Conservation (phyloP, 2,888 invertebrate genomes). For the Hypomecis atomaria region DNA sequence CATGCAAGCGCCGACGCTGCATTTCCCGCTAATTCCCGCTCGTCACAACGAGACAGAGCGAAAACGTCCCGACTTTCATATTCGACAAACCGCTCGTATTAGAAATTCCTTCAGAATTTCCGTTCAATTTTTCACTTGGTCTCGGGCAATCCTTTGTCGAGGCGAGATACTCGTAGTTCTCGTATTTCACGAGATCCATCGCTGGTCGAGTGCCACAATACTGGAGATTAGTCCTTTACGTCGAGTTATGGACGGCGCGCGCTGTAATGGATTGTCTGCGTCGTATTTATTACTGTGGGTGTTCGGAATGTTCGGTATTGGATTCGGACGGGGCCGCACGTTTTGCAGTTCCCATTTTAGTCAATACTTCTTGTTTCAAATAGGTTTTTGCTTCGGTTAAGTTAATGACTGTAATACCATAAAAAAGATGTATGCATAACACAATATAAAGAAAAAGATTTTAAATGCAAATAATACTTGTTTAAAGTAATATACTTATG, state of each 20-base stretch:
- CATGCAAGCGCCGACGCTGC: slow-evolving; percentile 21
- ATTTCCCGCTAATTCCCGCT: slow-evolving; percentile 22
- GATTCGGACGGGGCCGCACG: slow-evolving; percentile 26
- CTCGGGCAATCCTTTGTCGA: slow-evolving; percentile 41
- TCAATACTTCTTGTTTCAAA: slow-evolving; percentile 1
- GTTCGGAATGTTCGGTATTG: slow-evolving; percentile 26
- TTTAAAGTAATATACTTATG: too few species aligned
- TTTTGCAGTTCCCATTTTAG: slow-evolving; percentile 32
- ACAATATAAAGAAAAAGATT: too few species aligned
- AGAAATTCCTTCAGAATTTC: slow-evolving; percentile 41
- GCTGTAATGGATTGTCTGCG: slow-evolving; percentile 40
- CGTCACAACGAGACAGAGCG: slow-evolving; percentile 22
- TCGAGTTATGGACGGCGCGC: slow-evolving; percentile 39
- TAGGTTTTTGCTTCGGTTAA: not conserved
- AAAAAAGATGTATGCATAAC: too few species aligned
- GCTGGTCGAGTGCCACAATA: slow-evolving; percentile 41
- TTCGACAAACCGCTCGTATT: slow-evolving; percentile 35
- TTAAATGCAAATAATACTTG: too few species aligned
- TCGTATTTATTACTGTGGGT: slow-evolving; percentile 41
- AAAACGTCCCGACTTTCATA: slow-evolving; percentile 33
- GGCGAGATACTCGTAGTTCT: slow-evolving; percentile 30
- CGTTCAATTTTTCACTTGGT: slow-evolving; percentile 40
- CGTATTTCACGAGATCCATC: slow-evolving; percentile 43
- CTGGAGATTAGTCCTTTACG: slow-evolving; percentile 41
- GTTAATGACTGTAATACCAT: not conserved